These are phyloP conservation scores for Eptesicus fuscus DNA, from an alignment of 2,113 vertebrate genomes.

Conservation along the genomic window DNA sequence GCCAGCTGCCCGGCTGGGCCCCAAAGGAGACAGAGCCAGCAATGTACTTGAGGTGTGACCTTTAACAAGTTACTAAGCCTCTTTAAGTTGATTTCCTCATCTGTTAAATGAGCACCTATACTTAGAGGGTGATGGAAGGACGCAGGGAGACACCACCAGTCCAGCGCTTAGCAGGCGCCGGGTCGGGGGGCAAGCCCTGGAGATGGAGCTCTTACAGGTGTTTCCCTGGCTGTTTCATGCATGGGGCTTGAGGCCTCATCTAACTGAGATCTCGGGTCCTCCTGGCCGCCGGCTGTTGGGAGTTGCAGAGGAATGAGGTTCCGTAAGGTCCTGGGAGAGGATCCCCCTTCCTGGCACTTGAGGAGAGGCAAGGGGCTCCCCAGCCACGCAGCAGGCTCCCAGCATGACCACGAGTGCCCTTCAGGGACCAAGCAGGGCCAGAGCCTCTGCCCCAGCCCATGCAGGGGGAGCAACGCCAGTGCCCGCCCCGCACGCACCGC, in stretches of 20 bases:
- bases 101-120: neutral
- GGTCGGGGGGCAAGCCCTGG: no score
- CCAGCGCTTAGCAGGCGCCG: neutral
- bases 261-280: neutral
- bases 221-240: neutral
- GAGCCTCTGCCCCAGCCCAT: neutral
- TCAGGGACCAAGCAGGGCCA: no score
- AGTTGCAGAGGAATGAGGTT: neutral
- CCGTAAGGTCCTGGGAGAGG: neutral
- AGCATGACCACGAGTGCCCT: no score
- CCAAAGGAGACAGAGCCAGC: neutral
- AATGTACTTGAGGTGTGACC: neutral
- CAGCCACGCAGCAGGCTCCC: neutral
- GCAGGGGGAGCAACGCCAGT: neutral
- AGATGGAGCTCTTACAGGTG: rapidly evolving
- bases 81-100: neutral
- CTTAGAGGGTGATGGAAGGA: neutral
- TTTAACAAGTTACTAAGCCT: neutral
- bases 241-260: neutral
- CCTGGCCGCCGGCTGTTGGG: neutral
- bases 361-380: neutral
- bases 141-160: neutral
- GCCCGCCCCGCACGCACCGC: no score
- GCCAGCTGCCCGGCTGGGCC: neutral
- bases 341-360: neutral